Percentiles rank a stretch among this genome's conserved stretches.
phyloP scores from a whole-genome alignment of 2,797 vertebrate genomes.

The Malacoctenus gilli region DNA sequence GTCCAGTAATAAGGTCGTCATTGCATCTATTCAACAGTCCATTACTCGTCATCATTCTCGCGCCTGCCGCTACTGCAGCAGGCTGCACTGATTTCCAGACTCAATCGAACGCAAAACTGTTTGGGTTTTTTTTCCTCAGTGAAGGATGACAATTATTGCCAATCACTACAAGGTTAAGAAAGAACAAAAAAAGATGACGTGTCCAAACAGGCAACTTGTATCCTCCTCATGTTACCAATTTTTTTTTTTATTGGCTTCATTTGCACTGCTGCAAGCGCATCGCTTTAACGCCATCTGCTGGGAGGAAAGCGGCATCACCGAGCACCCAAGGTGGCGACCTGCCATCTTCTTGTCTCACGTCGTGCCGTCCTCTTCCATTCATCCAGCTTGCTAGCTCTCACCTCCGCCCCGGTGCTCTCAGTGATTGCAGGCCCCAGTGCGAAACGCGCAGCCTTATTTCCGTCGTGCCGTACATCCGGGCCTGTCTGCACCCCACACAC shows the following conservation, averaged over 20 bases:
- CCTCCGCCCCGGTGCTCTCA: not conserved
- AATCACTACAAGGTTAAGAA: not conserved
- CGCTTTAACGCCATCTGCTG: slow-evolving; percentile 63
- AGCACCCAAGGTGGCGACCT: not conserved
- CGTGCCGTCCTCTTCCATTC: not conserved
- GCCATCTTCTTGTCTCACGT: not conserved
- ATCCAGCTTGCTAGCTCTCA: not conserved
- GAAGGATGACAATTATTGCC: not conserved
- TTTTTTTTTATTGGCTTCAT: no score
- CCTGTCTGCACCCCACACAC: slow-evolving; percentile 1
- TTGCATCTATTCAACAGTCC: no score
- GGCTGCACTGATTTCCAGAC: not conserved
- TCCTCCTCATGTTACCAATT: not conserved
- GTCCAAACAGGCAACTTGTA: no score
- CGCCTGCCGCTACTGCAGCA: no score
- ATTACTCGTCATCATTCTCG: no score
- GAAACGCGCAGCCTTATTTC: not conserved
- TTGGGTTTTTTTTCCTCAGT: not conserved
- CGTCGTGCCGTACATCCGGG: not conserved
- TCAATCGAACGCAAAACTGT: no score
- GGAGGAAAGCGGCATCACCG: slow-evolving; percentile 24
- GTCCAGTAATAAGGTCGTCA: no score
- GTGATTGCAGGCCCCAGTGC: not conserved
- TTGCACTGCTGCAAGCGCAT: not conserved
- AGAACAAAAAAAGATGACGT: not conserved